Conservation (phyloP, 2,888 invertebrate genomes). For the Limnephilus marmoratus region DNA sequence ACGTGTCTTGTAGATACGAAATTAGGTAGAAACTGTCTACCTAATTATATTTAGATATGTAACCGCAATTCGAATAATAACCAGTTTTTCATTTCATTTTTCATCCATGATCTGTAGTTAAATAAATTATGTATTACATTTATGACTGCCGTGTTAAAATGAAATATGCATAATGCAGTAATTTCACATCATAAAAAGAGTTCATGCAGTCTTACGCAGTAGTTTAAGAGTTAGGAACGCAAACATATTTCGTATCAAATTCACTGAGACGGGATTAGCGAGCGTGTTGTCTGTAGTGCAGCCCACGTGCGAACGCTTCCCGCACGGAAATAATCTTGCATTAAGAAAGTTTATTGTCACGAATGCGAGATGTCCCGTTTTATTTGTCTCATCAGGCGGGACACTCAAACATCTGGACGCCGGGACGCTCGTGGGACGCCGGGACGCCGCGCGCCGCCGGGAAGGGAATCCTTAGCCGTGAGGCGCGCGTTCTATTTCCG, state of each 20-base stretch:
- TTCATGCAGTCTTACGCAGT: neutral
- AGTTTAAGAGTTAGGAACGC: neutral
- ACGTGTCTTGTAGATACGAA: neutral
- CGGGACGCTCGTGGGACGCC: neutral
- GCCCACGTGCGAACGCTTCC: conserved; percentile 31
- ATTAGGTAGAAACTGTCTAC: no score
- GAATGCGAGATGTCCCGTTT: conserved; percentile 40
- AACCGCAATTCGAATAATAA: neutral
- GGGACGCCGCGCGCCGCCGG: neutral
- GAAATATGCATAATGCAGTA: neutral
- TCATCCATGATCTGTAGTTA: no score
- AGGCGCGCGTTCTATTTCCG: conserved; percentile 10
- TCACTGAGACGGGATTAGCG: neutral
- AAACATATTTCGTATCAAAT: neutral
- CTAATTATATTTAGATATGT: no score
- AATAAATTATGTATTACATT: neutral
- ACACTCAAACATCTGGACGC: conserved; percentile 25
- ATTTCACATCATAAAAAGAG: neutral
- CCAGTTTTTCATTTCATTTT: no score
- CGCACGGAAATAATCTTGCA: conserved; percentile 40
- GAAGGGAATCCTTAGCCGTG: conserved; percentile 7
- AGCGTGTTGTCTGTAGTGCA: neutral
- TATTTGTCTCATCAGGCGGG: conserved; percentile 26
- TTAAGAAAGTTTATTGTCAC: conserved; percentile 35
- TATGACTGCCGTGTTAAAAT: neutral